Base-by-base conservation (phyloP, 2,797 vertebrate species). In the Thunnus albacares region DNA sequence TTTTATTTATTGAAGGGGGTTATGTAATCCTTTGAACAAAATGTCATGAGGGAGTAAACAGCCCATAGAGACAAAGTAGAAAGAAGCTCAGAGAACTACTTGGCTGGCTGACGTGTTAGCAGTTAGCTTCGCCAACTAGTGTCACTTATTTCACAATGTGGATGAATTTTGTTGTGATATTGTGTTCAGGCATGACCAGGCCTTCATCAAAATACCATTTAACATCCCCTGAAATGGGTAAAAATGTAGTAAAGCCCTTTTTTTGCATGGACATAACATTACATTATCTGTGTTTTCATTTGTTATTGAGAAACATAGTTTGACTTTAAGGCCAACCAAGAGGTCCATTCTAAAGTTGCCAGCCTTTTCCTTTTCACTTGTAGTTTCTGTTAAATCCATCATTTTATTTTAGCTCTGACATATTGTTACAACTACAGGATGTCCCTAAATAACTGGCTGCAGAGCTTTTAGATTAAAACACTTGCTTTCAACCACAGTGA, bases 401-500 rank as follows among this genome's bases (percentile, higher is more conserved):
- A 52, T 30, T 55, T 62, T 53, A 69, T 72, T 81, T 61, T 57
- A 43, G 18, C 41, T 82, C 22, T 30, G 62, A 59, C 52, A 66
- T 67, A 71, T 57, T 57, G 53, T 70, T 58, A 72, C 65, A 62
- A 30, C 57, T 64, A 18, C 49, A 64, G 73, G 49, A 67, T 53
- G 41, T 75, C 61, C n/a, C n/a, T 22, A 35, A 65, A 75, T 56
- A 56, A 77, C 45, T 38, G 35, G 60, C 61, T 14, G 43, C 6
- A 55, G 65, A 68, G 24, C 52, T 69, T 77, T 80, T 43, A 69
- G 59, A 84, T 76, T 51, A 85, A 71, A 87, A 79, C 66, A 68
- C 75, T 87, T 74, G 61, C 80, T 83, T 86, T 79, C 28, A 77
- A 49, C 33, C 33, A 17, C 51, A 72, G 62, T 74, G 65, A 80